These are phyloP conservation scores for Momotus momota DNA, from an alignment of 2,797 vertebrate genomes.

Conservation along the genomic window DNA sequence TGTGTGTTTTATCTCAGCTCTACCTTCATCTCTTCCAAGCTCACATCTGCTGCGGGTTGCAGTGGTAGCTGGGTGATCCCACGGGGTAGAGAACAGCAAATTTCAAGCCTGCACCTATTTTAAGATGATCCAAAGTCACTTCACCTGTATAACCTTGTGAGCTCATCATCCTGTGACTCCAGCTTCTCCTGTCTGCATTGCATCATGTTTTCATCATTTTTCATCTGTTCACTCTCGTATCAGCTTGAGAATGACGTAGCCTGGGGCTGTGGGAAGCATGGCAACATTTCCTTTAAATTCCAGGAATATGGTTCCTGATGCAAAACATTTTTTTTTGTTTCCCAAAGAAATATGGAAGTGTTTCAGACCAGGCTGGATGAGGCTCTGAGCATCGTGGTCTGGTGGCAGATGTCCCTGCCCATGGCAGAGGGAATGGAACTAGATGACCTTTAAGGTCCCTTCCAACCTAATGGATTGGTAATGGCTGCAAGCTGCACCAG, in stretches of 20 bases:
- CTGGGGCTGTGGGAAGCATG: not conserved
- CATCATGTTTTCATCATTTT: not conserved
- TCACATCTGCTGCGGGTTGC: not conserved
- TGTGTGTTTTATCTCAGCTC: not conserved
- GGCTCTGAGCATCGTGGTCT: no score
- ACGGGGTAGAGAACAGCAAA: not conserved
- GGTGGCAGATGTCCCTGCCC: no score
- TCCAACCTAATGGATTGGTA: no score
- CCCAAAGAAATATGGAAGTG: not conserved
- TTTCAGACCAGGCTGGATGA: no score
- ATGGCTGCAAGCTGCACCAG: no score
- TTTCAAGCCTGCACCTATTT: accelerated
- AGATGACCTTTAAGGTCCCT: no score
- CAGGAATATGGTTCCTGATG: not conserved
- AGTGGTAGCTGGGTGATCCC: not conserved
- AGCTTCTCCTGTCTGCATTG: not conserved
- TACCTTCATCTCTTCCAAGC: not conserved
- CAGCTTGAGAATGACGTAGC: not conserved
- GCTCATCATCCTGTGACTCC: accelerated
- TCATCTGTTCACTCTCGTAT: accelerated
- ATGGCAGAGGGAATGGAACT: no score
- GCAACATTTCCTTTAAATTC: not conserved
- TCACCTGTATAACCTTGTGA: not conserved
- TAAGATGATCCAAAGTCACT: not conserved
- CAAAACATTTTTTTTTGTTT: not conserved